phyloP scores from a whole-genome alignment of 2,888 invertebrate genomes.

The Vanessa cardui region DNA sequence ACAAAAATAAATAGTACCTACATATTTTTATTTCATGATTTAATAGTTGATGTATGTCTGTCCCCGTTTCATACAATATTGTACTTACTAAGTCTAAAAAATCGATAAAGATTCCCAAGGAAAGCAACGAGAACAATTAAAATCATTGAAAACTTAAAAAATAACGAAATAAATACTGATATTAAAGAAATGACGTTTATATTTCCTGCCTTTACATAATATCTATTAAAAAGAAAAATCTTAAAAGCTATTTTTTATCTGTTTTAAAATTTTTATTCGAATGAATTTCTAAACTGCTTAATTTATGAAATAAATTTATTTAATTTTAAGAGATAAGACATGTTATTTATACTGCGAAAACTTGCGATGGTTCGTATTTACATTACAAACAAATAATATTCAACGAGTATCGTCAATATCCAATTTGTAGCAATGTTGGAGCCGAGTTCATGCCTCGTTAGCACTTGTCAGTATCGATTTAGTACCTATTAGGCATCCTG shows the following conservation, averaged over 20 bases:
- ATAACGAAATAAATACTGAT: slow-evolving; percentile 80
- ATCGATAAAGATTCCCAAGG: slow-evolving; percentile 79
- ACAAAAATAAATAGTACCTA: slow-evolving; percentile 32
- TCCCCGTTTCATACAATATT: slow-evolving; percentile 61
- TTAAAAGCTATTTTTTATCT: not conserved
- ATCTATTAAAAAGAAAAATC: slow-evolving; percentile 13
- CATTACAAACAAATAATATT: slow-evolving; percentile 12
- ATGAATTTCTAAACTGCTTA: not conserved
- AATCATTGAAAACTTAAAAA: slow-evolving; percentile 81
- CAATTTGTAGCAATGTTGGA: slow-evolving; percentile 27
- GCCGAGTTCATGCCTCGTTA: slow-evolving; percentile 26
- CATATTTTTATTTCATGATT: slow-evolving; percentile 10
- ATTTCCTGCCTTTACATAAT: slow-evolving; percentile 29
- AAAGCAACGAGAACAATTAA: slow-evolving; percentile 81
- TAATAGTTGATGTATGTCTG: slow-evolving; percentile 42
- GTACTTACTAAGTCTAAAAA: slow-evolving; percentile 70
- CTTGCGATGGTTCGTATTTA: slow-evolving; percentile 13
- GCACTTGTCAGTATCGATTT: slow-evolving; percentile 36
- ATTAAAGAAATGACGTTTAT: slow-evolving; percentile 52
- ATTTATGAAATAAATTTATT: not conserved
- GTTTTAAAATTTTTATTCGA: not conserved
- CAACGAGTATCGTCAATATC: slow-evolving; percentile 8
- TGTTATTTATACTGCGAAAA: slow-evolving; percentile 19
- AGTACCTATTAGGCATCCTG: slow-evolving; percentile 26
- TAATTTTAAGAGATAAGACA: not conserved